These are phyloP conservation scores for Parus major DNA, from an alignment of 2,113 vertebrate species.

Conservation along the genomic window DNA sequence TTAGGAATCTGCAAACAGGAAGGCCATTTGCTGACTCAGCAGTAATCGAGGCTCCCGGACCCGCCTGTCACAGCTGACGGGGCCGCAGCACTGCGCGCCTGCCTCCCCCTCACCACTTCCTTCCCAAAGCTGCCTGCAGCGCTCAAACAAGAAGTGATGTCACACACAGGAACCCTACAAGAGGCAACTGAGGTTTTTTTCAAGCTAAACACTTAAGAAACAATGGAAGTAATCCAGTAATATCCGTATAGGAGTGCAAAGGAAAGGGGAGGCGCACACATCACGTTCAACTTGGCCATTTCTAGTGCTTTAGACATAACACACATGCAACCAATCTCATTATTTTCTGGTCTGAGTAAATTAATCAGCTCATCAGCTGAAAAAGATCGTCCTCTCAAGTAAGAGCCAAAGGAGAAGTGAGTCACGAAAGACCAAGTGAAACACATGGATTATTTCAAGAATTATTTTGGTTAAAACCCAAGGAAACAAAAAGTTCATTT, in stretches of 20 bases:
- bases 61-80: not conserved
- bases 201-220: not conserved
- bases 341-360: not conserved
- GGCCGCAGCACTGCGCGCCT: not conserved
- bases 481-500: not conserved
- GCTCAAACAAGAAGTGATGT: conserved; percentile 45
- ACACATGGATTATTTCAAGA: not conserved
- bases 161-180: conserved; percentile 22
- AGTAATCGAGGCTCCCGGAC: not conserved
- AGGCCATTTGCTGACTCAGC: conserved; percentile 55
- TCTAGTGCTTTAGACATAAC: not conserved
- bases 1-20: conserved; percentile 28
- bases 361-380: not conserved
- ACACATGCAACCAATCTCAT: not conserved
- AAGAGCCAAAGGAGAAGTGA: not conserved
- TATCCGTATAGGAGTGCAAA: not conserved
- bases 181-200: not conserved
- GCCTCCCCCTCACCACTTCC: conserved; percentile 48
- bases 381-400: not conserved
- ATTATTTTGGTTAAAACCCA: not conserved
- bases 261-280: not conserved
- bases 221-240: conserved; percentile 26
- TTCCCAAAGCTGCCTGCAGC: conserved; percentile 6
- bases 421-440: not conserved
- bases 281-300: not conserved